Evolutionary conservation across 1,140 invertebrate species (phyloP).

Genomic region (Vanessa tameamea): DNA sequence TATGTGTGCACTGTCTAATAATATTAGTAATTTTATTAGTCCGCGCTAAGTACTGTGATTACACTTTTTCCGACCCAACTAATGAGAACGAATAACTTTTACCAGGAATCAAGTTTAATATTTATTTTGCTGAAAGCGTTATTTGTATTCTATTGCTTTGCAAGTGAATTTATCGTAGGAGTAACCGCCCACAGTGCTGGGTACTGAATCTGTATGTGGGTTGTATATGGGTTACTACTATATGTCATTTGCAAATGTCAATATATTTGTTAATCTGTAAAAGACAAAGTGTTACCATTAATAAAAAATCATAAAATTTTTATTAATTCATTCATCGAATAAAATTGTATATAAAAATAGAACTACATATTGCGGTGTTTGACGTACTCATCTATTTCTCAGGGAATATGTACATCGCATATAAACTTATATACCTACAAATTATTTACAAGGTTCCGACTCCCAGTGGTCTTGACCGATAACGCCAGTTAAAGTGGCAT

Average conservation of each 20-base stretch:
- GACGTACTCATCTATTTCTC: neutral
- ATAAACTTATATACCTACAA: neutral
- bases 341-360: neutral
- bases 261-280: neutral
- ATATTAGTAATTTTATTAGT: too few relatives aligned
- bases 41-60: too few relatives aligned
- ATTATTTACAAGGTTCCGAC: slow-evolving; percentile 1
- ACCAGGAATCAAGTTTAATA: too few relatives aligned
- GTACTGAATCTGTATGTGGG: neutral
- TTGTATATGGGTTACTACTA: too few relatives aligned
- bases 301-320: too few relatives aligned
- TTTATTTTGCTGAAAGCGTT: neutral
- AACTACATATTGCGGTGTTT: neutral
- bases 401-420: neutral
- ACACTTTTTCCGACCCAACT: too few relatives aligned
- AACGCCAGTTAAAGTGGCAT: slow-evolving; percentile 19
- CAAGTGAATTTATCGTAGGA: neutral
- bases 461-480: slow-evolving; percentile 7
- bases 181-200: neutral
- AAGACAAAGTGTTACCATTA: neutral
- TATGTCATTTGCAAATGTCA: too few relatives aligned
- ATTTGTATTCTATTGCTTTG: neutral
- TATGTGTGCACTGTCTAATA: too few relatives aligned
- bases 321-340: too few relatives aligned
- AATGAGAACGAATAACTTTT: too few relatives aligned